These are phyloP conservation scores for Cirrhinus mrigala DNA, from an alignment of 2,797 vertebrate species.

Conservation along the genomic window DNA sequence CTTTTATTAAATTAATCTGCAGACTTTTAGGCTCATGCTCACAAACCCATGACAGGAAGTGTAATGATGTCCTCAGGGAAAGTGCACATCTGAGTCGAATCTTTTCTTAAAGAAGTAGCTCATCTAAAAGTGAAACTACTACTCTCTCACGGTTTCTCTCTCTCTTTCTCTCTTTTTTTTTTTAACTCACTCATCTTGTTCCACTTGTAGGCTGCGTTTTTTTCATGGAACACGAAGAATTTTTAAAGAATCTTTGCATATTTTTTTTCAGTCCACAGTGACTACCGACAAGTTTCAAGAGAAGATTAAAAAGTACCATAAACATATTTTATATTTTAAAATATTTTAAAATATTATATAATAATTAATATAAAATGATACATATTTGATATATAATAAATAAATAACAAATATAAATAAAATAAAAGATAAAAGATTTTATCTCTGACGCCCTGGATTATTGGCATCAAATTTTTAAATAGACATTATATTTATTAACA, in stretches of 20 bases:
- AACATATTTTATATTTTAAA: background rate
- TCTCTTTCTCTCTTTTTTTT: background rate
- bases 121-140: background rate
- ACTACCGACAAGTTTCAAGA: background rate
- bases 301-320: background rate
- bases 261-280: background rate
- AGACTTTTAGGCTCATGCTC: slow-evolving; percentile 36
- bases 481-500: no score
- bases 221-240: background rate
- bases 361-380: background rate
- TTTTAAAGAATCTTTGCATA: background rate
- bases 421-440: background rate
- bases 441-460: no score
- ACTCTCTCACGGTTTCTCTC: background rate
- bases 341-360: background rate
- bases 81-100: slow-evolving; percentile 15
- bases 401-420: background rate
- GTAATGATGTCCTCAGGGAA: slow-evolving; percentile 37
- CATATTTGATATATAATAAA: background rate
- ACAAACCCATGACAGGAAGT: slow-evolving; percentile 43
- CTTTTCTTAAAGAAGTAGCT: slow-evolving; percentile 14
- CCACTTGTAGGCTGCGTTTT: background rate
- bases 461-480: no score
- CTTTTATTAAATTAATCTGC: slow-evolving; percentile 33
- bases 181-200: background rate